phyloP scores from a whole-genome alignment of 2,888 invertebrate species.

The Scaptomyza reducta region DNA sequence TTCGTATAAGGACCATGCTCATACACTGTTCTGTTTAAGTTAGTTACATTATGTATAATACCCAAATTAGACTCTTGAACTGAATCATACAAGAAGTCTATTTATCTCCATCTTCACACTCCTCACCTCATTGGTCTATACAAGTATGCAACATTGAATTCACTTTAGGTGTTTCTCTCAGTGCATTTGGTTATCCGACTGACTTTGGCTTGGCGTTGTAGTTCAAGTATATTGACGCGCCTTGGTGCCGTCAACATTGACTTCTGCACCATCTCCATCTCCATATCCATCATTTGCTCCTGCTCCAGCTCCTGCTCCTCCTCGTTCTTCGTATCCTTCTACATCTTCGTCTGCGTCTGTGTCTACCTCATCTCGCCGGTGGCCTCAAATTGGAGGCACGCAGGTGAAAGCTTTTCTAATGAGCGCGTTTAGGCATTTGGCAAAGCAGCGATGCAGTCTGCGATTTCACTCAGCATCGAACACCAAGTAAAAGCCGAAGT shows the following conservation, averaged over 20 bases:
- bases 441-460: slow-evolving; percentile 24
- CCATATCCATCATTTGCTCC: background rate
- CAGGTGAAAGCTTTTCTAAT: slow-evolving; percentile 74
- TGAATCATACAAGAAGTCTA: too few relatives aligned
- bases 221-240: slow-evolving; percentile 20
- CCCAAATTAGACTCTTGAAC: too few relatives aligned
- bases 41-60: too few relatives aligned
- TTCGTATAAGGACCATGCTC: background rate
- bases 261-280: slow-evolving; percentile 1
- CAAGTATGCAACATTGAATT: background rate
- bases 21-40: slow-evolving; percentile 15
- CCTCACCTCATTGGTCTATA: too few relatives aligned
- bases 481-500: background rate
- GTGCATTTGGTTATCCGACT: slow-evolving; percentile 33
- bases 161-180: slow-evolving; percentile 4
- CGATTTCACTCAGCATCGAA: background rate
- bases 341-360: slow-evolving; percentile 2
- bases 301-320: slow-evolving; percentile 7
- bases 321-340: background rate
- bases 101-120: too few relatives aligned
- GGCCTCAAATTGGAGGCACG: slow-evolving; percentile 67
- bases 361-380: slow-evolving; percentile 25
- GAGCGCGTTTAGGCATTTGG: slow-evolving; percentile 59
- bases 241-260: slow-evolving; percentile 6
- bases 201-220: slow-evolving; percentile 11